phyloP scores from a whole-genome alignment of 2,888 invertebrate species.

The Campopleginae sp. region DNA sequence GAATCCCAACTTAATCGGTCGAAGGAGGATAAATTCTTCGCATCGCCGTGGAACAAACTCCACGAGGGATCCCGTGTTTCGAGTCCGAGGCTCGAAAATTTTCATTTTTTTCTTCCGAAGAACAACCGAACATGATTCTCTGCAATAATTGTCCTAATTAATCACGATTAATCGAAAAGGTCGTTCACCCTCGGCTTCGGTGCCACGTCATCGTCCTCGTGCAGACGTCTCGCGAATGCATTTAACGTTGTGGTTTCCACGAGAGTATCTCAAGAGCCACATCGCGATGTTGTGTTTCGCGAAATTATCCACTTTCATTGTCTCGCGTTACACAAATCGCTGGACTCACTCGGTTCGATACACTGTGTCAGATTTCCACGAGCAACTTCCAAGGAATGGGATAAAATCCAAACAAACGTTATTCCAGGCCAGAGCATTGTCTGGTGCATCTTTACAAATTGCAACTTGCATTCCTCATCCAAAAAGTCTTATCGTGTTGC shows the following conservation, averaged over 20 bases:
- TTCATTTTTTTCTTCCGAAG: neutral
- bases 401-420: neutral
- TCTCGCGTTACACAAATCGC: constrained; percentile 54
- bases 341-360: neutral
- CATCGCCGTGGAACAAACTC: neutral
- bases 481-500: neutral
- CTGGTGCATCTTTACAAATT: neutral
- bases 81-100: neutral
- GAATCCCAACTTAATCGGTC: neutral
- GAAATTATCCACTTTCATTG: constrained; percentile 43
- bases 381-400: neutral
- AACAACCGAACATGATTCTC: neutral
- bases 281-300: constrained; percentile 34
- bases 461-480: neutral
- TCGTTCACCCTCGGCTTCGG: neutral
- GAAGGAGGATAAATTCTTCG: neutral
- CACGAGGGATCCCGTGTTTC: neutral
- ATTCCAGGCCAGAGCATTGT: neutral
- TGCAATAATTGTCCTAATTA: neutral
- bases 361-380: neutral
- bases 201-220: constrained; percentile 1
- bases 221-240: neutral
- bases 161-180: neutral
- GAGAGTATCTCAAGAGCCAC: constrained; percentile 1
- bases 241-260: neutral